Evolutionary conservation across 2,797 vertebrate genomes (phyloP).

Genomic region (Myotis planiceps): DNA sequence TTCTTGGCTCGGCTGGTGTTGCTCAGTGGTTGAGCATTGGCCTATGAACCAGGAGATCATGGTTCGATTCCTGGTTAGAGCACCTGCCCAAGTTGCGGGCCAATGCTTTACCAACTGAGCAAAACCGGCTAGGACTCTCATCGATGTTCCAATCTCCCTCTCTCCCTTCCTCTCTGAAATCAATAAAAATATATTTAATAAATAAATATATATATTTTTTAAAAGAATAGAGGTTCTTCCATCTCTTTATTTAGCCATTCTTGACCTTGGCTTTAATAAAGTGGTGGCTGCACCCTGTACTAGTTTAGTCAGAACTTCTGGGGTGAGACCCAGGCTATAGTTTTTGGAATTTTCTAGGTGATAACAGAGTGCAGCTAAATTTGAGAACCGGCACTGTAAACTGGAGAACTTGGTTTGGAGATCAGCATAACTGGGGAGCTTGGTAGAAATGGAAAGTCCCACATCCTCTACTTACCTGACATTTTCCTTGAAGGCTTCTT

Average conservation of each 20-base stretch:
- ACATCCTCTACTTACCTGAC: background rate
- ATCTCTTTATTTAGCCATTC: background rate
- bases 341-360: background rate
- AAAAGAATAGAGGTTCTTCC: background rate
- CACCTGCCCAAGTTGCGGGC: too few species aligned
- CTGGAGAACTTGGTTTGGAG: background rate
- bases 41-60: too few species aligned
- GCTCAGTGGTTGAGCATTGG: too few species aligned
- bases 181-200: too few species aligned
- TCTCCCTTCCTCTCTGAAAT: too few species aligned
- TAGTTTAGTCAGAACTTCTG: background rate
- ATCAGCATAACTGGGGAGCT: background rate
- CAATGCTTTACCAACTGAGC: too few species aligned
- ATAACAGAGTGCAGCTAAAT: background rate
- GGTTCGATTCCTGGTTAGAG: too few species aligned
- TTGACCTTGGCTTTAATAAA: background rate
- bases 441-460: background rate
- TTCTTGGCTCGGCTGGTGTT: too few species aligned
- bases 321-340: background rate
- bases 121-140: too few species aligned
- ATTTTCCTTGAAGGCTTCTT: background rate
- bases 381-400: background rate
- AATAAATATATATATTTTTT: too few species aligned
- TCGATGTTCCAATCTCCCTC: too few species aligned
- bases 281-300: background rate